Conservation (phyloP, 2,113 vertebrate species). For the Girardinichthys multiradiatus region DNA sequence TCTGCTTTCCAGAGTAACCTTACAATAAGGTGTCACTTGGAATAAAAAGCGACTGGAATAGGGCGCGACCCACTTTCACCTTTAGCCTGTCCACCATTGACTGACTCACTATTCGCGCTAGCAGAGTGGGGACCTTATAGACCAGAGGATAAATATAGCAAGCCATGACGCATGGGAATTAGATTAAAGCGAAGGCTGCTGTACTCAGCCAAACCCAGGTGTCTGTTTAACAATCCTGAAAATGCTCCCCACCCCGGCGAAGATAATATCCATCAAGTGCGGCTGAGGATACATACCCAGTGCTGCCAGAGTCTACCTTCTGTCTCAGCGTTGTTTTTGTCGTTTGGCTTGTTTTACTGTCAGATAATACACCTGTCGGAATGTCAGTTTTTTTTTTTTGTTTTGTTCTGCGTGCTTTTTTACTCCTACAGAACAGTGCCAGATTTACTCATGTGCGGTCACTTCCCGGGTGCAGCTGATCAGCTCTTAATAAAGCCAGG, state of each 20-base stretch:
- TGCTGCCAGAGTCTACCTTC: too few species aligned
- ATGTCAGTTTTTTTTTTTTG: slow-evolving; percentile 2
- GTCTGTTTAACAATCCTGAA: slow-evolving; percentile 30
- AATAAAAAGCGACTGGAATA: neutral
- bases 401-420: neutral
- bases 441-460: slow-evolving; percentile 20
- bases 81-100: slow-evolving; percentile 48
- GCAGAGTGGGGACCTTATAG: slow-evolving; percentile 49
- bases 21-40: slow-evolving; percentile 17
- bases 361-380: slow-evolving; percentile 26
- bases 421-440: too few species aligned
- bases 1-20: neutral
- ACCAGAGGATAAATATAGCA: slow-evolving; percentile 73
- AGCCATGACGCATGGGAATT: slow-evolving; percentile 69
- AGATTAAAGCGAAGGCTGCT: slow-evolving; percentile 71
- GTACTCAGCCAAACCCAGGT: slow-evolving; percentile 54
- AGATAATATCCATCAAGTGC: neutral
- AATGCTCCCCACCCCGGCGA: slow-evolving; percentile 5
- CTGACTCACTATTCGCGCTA: slow-evolving; percentile 58
- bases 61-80: slow-evolving; percentile 8
- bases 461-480: slow-evolving; percentile 2
- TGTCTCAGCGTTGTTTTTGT: neutral
- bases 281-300: neutral
- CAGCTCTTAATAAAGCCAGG: neutral
- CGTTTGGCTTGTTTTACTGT: neutral